phyloP scores from a whole-genome alignment of 2,888 invertebrate species.

The Caenorhabditis panamensis region DNA sequence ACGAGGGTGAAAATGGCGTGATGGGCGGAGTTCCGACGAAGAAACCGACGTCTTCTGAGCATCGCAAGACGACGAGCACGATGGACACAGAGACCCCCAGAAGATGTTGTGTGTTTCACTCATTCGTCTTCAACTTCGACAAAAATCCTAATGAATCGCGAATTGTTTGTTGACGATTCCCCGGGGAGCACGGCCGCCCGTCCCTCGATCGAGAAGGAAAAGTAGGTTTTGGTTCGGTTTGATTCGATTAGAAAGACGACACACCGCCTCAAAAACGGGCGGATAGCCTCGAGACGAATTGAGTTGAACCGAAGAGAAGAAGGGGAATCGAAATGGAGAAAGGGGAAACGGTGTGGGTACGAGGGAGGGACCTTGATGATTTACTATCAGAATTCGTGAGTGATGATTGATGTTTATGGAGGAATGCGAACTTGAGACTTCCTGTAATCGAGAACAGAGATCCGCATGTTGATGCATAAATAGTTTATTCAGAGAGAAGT shows the following conservation, averaged over 20 bases:
- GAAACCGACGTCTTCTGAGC: background rate
- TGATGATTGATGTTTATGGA: background rate
- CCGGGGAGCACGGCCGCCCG: constrained; percentile 26
- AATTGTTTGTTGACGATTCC: constrained; percentile 58
- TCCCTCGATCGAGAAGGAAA: constrained; percentile 24
- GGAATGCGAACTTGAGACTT: background rate
- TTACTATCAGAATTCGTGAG: background rate
- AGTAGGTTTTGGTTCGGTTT: constrained; percentile 61
- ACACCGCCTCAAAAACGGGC: constrained; percentile 23
- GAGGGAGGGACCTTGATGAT: background rate
- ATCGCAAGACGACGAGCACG: background rate
- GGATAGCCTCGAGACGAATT: background rate
- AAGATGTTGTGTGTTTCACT: constrained; percentile 9
- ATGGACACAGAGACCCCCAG: constrained; percentile 13
- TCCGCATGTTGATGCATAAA: constrained; percentile 1
- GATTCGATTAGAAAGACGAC: constrained; percentile 58
- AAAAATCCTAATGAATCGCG: constrained; percentile 54
- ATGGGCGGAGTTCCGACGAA: constrained; percentile 41
- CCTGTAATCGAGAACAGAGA: constrained; percentile 10
- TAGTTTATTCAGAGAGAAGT: constrained; percentile 27
- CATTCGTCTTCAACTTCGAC: constrained; percentile 5
- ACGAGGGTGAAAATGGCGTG: constrained; percentile 19
- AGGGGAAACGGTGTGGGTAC: background rate
- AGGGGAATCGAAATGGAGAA: background rate
- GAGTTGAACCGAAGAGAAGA: background rate